Percentiles rank a stretch among this genome's conserved stretches.
Evolutionary conservation across 2,113 vertebrate genomes (phyloP).

Genomic region (Quiscalus mexicanus): DNA sequence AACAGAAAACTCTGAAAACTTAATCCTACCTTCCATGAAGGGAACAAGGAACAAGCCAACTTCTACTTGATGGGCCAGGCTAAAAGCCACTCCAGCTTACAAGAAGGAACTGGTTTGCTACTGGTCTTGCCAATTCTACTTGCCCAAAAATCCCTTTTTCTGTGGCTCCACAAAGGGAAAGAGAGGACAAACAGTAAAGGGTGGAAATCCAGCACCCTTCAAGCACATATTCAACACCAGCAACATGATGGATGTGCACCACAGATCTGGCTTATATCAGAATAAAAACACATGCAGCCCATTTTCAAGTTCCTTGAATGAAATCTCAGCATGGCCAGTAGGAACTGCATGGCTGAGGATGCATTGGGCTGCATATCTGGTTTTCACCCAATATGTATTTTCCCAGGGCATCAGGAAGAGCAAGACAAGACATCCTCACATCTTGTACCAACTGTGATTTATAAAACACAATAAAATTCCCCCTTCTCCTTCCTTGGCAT

Average conservation of each 20-base stretch:
- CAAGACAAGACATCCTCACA: background rate
- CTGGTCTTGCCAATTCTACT: background rate
- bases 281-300: background rate
- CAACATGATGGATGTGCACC: accelerated
- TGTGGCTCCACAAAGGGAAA: background rate
- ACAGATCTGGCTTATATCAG: background rate
- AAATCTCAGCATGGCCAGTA: background rate
- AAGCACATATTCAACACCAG: background rate
- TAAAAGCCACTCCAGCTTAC: background rate
- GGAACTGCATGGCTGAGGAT: background rate
- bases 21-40: background rate
- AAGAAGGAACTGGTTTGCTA: background rate
- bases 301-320: background rate
- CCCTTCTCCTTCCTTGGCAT: background rate
- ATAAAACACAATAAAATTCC: background rate
- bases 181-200: background rate
- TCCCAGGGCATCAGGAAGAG: background rate
- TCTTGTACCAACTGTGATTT: background rate
- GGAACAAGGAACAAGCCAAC: background rate
- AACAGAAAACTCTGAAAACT: background rate
- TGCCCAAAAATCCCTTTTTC: background rate
- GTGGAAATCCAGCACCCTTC: background rate
- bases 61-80: background rate
- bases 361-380: background rate
- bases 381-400: background rate